phyloP scores from a whole-genome alignment of 23 tunicate genomes.

The Aplidium turbinatum region DNA sequence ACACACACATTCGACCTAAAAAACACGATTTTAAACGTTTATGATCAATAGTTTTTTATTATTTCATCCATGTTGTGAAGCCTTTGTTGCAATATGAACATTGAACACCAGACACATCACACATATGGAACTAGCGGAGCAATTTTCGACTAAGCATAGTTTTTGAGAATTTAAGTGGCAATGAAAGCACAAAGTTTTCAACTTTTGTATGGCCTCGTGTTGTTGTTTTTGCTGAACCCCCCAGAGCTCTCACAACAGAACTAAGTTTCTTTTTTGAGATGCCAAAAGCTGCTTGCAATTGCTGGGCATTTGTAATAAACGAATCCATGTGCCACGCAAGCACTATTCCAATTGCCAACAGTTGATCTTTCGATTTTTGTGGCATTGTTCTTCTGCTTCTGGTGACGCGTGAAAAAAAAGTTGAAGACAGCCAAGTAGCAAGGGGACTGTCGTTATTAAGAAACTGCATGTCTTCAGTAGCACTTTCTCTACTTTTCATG shows the following conservation, averaged over 20 bases:
- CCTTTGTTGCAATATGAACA: no score
- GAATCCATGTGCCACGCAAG: slow-evolving; percentile 77
- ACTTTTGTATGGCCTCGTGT: background rate
- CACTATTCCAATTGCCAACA: slow-evolving; percentile 53
- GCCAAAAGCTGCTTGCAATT: slow-evolving; percentile 39
- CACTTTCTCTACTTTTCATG: background rate
- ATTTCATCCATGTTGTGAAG: no score
- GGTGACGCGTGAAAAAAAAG: background rate
- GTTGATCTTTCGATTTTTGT: slow-evolving; percentile 31
- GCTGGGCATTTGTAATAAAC: slow-evolving; percentile 21
- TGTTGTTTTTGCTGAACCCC: slow-evolving; percentile 37
- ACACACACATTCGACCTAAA: no score
- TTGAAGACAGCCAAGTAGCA: slow-evolving; percentile 1
- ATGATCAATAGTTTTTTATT: no score
- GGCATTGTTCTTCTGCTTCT: slow-evolving; percentile 29
- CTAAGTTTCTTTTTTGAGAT: slow-evolving; percentile 36
- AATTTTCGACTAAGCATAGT: no score
- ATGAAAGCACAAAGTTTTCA: background rate
- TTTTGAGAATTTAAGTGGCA: slow-evolving; percentile 47
- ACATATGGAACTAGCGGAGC: no score
- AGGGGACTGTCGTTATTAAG: background rate
- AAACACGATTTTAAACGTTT: no score
- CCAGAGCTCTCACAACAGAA: slow-evolving; percentile 50
- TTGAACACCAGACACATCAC: no score
- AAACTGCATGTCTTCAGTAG: background rate